Conservation (phyloP, 1,140 invertebrate species). For the Fopius arisanus region DNA sequence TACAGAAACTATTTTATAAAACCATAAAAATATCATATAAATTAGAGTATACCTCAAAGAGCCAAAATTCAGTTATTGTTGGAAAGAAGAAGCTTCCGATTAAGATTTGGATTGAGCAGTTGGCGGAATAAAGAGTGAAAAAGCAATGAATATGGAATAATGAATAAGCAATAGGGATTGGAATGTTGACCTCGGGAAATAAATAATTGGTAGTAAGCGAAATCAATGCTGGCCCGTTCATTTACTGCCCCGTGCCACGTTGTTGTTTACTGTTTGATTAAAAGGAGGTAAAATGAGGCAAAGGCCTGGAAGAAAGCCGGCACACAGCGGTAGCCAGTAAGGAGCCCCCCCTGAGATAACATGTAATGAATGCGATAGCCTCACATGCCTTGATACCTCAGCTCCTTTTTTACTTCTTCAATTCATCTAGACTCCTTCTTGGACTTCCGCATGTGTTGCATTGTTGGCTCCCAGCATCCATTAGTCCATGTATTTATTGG, state of each 20-base stretch:
- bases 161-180: background rate
- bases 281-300: conserved; percentile 33
- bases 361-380: conserved; percentile 55
- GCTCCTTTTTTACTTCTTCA: conserved; percentile 17
- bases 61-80: too few species aligned
- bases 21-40: too few species aligned
- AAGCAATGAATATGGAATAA: background rate
- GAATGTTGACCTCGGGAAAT: background rate
- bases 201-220: background rate
- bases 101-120: too few species aligned
- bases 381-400: conserved; percentile 28
- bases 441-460: conserved; percentile 36
- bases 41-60: too few species aligned
- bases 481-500: conserved; percentile 54
- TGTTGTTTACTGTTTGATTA: background rate
- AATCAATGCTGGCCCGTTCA: background rate
- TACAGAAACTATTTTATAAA: too few species aligned
- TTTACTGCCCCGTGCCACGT: background rate
- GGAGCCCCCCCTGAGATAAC: conserved; percentile 47
- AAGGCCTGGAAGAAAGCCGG: background rate
- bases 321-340: conserved; percentile 46
- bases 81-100: too few species aligned
- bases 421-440: background rate
- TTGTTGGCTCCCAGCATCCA: conserved; percentile 55
- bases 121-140: too few species aligned